phyloP scores from a whole-genome alignment of 2,888 invertebrate genomes.

The Agonopterix alstromeriana region DNA sequence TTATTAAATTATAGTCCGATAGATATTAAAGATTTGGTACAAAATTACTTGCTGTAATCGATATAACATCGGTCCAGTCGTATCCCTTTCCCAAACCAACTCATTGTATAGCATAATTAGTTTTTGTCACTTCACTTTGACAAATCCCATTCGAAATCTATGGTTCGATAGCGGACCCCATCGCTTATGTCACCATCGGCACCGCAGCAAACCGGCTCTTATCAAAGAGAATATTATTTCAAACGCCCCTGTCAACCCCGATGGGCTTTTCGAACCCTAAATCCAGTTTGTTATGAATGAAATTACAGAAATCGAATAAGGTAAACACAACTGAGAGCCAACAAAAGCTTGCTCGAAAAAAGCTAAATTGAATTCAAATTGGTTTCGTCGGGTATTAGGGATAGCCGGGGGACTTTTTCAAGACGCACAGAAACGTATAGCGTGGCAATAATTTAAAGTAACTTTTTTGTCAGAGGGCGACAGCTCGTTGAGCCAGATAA shows the following conservation, averaged over 20 bases:
- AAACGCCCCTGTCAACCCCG: slow-evolving; percentile 75
- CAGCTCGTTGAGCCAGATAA: slow-evolving; percentile 44
- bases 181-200: slow-evolving; percentile 42
- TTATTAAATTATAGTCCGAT: too few relatives aligned
- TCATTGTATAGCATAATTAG: slow-evolving; percentile 71
- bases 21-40: too few relatives aligned
- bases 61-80: slow-evolving; percentile 38
- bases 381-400: slow-evolving; percentile 75
- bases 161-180: slow-evolving; percentile 49
- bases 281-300: slow-evolving; percentile 77
- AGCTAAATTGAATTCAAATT: slow-evolving; percentile 77
- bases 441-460: slow-evolving; percentile 63
- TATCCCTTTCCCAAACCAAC: slow-evolving; percentile 42
- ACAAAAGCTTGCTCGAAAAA: slow-evolving; percentile 75
- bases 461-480: slow-evolving; percentile 60
- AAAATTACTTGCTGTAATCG: slow-evolving; percentile 26
- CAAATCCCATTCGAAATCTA: slow-evolving; percentile 64
- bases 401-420: slow-evolving; percentile 67
- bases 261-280: slow-evolving; percentile 72
- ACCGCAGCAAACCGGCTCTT: slow-evolving; percentile 59
- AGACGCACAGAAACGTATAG: slow-evolving; percentile 55
- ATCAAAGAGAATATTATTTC: slow-evolving; percentile 77
- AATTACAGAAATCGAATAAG: slow-evolving; percentile 78
- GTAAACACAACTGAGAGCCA: slow-evolving; percentile 75
- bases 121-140: slow-evolving; percentile 75